Evolutionary conservation across 2,113 vertebrate genomes (phyloP), one percentile per base, ranked within the genome.

Genomic region (Tyrannus savana): DNA sequence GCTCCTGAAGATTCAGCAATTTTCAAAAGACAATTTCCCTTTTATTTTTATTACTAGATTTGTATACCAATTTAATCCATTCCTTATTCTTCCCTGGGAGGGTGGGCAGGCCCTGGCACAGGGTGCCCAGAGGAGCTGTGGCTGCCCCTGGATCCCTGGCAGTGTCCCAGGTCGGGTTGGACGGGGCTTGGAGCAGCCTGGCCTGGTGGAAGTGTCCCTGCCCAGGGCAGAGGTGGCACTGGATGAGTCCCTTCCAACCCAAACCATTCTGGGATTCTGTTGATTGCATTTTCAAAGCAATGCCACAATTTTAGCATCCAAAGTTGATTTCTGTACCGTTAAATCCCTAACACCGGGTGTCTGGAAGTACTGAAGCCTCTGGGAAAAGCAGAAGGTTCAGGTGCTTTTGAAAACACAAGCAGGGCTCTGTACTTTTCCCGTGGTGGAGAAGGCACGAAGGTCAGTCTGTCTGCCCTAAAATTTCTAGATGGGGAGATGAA

Each of bases 171-270:
- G 39, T 23, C 60, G 39, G 44, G 37, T 0, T 74, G 59, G 42
- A 58, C 0, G 0, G 11, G 21, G 31, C 35, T 33, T 49, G 31
- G 37, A 59, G 37, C 23, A 30, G 0, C 3, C 24, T 22, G 24
- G 0, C 52, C 0, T 3, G 16, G 46, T n/a, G 52, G 3, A 53
- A 1, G 4, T 44, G 37, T 37, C 22, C 50, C 50, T 58, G 44
- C 15, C 44, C 19, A 7, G 19, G 31, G 37, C 59, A 66, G 76
- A 9, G 14, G 35, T 50, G 27, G 14, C 1, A 59, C 5, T 5
- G 9, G 23, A 18, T 60, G 23, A 5, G 23, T 25, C 7, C 19
- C 37, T 67, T 59, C 27, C 27, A 52, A 39, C 15, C 10, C 44
- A 74, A 66, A 19, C 46, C 39, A n/a, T 13, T 74, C 31, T 21